Evolutionary conservation across 2,888 invertebrate species (phyloP).

Genomic region (Drosophila prostipennis): DNA sequence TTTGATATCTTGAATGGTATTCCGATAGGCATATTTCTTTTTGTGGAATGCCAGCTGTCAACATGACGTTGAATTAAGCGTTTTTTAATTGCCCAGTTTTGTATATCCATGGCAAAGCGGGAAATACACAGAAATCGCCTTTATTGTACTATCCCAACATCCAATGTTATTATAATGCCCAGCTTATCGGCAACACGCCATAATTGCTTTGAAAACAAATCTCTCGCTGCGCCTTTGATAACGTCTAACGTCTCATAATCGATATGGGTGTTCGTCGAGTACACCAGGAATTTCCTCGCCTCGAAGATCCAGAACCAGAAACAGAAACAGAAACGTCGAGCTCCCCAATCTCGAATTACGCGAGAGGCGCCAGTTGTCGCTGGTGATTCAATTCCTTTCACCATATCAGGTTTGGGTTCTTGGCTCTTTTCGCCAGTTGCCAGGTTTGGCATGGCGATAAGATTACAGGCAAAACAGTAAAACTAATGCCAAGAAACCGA

Average conservation of each 20-base stretch:
- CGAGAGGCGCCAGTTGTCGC: slow-evolving; percentile 20
- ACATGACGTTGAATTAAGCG: neutral
- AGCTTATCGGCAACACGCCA: slow-evolving; percentile 23
- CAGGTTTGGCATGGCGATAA: slow-evolving; percentile 43
- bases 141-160: slow-evolving; percentile 25
- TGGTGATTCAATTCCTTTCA: slow-evolving; percentile 34
- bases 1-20: neutral
- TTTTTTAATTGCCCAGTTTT: neutral
- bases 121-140: neutral
- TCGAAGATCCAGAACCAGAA: neutral
- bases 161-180: neutral
- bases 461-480: slow-evolving; percentile 29
- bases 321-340: neutral
- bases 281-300: slow-evolving; percentile 17
- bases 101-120: neutral
- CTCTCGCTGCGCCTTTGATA: slow-evolving; percentile 11
- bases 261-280: neutral
- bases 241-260: slow-evolving; percentile 12
- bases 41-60: neutral
- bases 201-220: slow-evolving; percentile 26
- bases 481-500: neutral
- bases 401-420: neutral
- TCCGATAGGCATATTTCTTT: too few species aligned
- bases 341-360: slow-evolving; percentile 20
- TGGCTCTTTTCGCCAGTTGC: slow-evolving; percentile 32